Conservation (phyloP, 2,888 invertebrate species). For the Icerya purchasi region DNA sequence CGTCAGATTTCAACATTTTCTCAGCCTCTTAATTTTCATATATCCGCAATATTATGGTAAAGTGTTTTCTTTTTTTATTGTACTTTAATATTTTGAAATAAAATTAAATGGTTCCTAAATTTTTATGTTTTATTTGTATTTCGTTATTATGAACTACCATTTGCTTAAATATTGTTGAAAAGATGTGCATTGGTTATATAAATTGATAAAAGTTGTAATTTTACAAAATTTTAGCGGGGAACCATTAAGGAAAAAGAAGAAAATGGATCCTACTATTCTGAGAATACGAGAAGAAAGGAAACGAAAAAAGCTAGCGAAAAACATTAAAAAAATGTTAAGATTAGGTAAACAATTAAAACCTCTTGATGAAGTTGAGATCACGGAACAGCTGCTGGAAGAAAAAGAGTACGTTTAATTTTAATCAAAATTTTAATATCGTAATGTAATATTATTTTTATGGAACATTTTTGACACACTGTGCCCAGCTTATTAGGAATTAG, state of each 20-base stretch:
- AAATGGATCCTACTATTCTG: conserved; percentile 55
- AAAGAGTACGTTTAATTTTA: conserved; percentile 31
- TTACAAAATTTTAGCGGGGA: conserved; percentile 46
- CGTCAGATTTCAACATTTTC: not conserved
- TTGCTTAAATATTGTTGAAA: too few species aligned
- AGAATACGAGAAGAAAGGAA: conserved; percentile 62
- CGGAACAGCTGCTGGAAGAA: conserved; percentile 40
- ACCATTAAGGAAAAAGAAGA: conserved; percentile 76
- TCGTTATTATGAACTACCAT: too few species aligned
- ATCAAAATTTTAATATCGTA: not conserved
- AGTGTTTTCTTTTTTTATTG: too few species aligned
- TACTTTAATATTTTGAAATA: too few species aligned
- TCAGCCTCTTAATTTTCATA: not conserved
- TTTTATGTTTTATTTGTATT: too few species aligned
- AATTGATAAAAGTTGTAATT: too few species aligned
- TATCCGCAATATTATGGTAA: not conserved
- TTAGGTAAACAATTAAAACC: conserved; percentile 69
- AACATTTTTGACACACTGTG: too few species aligned
- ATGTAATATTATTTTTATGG: too few species aligned
- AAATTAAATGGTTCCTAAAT: too few species aligned
- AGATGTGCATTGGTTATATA: too few species aligned
- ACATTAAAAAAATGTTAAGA: conserved; percentile 59
- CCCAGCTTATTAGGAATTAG: too few species aligned
- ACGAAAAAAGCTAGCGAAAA: conserved; percentile 64
- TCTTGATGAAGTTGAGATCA: conserved; percentile 63